Conservation (phyloP, 2,113 vertebrate genomes). For the Cryptotis parvus region DNA sequence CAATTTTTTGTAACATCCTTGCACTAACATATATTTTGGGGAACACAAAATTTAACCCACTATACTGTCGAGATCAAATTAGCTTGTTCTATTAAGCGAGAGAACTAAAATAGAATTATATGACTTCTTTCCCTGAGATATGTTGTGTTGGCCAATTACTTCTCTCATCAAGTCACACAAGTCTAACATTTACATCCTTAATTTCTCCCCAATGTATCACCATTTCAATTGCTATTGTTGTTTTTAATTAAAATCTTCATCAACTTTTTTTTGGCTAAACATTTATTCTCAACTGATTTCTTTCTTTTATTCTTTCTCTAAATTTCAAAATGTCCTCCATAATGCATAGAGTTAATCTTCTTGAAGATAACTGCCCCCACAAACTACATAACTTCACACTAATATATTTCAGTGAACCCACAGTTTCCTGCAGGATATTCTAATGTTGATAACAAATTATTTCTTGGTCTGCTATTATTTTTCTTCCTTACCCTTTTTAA, state of each 20-base stretch:
- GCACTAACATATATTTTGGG: background rate
- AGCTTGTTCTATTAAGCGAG: background rate
- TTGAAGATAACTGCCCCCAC: background rate
- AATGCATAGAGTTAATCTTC: background rate
- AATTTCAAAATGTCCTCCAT: background rate
- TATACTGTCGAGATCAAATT: background rate
- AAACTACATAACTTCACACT: background rate
- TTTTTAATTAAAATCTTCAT: slow-evolving; percentile 20
- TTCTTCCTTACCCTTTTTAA: background rate
- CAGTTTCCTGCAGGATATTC: background rate
- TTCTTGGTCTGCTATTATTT: background rate
- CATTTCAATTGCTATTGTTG: background rate
- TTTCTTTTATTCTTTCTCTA: background rate
- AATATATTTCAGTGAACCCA: background rate
- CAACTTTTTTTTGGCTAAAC: background rate
- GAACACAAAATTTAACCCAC: background rate
- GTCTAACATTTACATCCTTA: slow-evolving; percentile 7
- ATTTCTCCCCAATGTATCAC: background rate
- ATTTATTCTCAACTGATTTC: background rate
- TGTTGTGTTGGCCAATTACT: background rate
- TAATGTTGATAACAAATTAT: background rate
- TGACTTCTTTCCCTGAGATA: background rate
- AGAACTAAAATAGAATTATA: slow-evolving; percentile 7
- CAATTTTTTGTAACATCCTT: background rate
- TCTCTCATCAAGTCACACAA: background rate